A percentile compares a stretch with the other conserved stretches of the same genome.
phyloP scores from a whole-genome alignment of 2,797 vertebrate genomes.

The Sebastes hubbsi region DNA sequence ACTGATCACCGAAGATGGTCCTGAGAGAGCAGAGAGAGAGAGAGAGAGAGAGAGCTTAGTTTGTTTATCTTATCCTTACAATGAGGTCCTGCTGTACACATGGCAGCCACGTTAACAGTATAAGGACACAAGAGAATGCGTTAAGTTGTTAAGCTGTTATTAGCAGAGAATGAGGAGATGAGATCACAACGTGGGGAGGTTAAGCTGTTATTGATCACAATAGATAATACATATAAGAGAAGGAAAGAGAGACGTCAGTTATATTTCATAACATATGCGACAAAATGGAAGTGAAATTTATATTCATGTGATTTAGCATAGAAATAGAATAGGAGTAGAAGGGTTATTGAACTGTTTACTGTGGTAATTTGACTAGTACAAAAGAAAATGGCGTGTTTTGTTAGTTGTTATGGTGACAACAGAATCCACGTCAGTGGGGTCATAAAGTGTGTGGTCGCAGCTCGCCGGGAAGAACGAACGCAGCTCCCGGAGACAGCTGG shows the following conservation, averaged over 20 bases:
- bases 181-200: conserved; percentile 2
- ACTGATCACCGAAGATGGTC: conserved; percentile 97
- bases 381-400: too few relatives aligned
- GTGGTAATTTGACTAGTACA: too few relatives aligned
- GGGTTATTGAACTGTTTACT: too few relatives aligned
- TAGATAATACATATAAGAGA: neutral
- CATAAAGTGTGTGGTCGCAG: too few relatives aligned
- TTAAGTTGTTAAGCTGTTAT: conserved; percentile 33
- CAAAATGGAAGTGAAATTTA: neutral
- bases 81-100: neutral
- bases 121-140: conserved; percentile 26
- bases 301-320: neutral
- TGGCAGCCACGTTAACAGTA: neutral
- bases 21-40: conserved; percentile 67
- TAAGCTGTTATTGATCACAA: conserved; percentile 35
- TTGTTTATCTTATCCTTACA: conserved; percentile 5
- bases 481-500: too few relatives aligned
- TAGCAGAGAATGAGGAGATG: conserved; percentile 46
- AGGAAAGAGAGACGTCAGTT: neutral
- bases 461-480: too few relatives aligned
- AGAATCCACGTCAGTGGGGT: too few relatives aligned
- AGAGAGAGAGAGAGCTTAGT: neutral
- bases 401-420: too few relatives aligned
- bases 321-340: too few relatives aligned
- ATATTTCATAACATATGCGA: neutral